Base-by-base conservation (phyloP, 2,888 invertebrate species). In the Mythimna impura region DNA sequence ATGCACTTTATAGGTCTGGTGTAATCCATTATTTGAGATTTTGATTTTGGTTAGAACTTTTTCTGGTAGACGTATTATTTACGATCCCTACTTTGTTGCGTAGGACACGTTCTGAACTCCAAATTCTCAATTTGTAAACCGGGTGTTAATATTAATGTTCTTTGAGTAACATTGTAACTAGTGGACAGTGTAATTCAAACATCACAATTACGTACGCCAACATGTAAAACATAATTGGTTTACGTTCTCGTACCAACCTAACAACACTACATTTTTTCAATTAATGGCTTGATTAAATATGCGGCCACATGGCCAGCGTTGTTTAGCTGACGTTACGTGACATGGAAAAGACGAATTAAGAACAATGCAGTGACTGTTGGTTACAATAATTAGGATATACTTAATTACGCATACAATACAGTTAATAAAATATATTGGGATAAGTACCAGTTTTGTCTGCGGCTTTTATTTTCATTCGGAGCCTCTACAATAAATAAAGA, bases 241-340 rank as follows among this genome's bases (percentile, higher is more conserved):
- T n/a, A n/a, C n/a, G 54, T 81, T 20, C 1, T 47, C 47, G 7
- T 47, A 60, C 60, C n/a, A 60, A 36, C n/a, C 30, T 20, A 64
- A 55, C 47, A 50, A 62, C 54, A 30, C 22, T 12, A 20, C 25
- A 62, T 69, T 82, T 78, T 79, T 43, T 50, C 72, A 78, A 78
- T 78, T 72, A 82, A 43, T 30, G 54, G 34, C 14, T 50, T 66
- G 54, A 71, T 73, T 78, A 50, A 78, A 66, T 78, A 62, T 63
- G 43, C n/a, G 34, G 30, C 47, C 58, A 62, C 47, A 25, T 62
- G 61, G 71, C 54, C 43, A 58, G 54, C 54, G 54, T 72, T 79
- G 80, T 79, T 78, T 62, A 57, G 10, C 9, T 63, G 22, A 66
- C 17, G 62, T 30, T 64, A 72, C 63, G 50, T 34, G 60, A 66